Conservation (phyloP, 2,888 invertebrate species). For the Drosophila affinis region DNA sequence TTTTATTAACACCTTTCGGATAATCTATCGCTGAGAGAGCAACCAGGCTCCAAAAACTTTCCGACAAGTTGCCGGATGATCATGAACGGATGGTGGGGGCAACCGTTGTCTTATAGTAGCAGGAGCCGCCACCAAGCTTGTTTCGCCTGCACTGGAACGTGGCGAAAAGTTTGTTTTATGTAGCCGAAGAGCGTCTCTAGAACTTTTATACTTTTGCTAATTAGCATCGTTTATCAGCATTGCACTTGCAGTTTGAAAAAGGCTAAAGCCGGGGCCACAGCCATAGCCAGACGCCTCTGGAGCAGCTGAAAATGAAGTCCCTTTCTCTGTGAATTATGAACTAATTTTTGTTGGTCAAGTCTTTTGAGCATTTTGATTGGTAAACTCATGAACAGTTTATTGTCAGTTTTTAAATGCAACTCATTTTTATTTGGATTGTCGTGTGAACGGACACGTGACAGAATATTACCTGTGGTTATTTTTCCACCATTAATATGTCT, state of each 20-base stretch:
- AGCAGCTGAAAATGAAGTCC: too few relatives aligned
- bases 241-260: constrained; percentile 22
- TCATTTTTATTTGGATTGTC: too few relatives aligned
- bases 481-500: neutral
- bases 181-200: constrained; percentile 1
- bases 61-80: constrained; percentile 36
- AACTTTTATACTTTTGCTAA: constrained; percentile 49
- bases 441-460: constrained; percentile 5
- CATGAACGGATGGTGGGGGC: constrained; percentile 28
- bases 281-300: neutral
- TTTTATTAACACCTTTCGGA: constrained; percentile 43
- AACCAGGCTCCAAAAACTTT: constrained; percentile 14
- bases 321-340: constrained; percentile 12
- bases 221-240: constrained; percentile 47
- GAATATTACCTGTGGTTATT: constrained; percentile 11
- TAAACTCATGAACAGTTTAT: neutral
- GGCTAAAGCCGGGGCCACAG: neutral
- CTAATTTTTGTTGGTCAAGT: constrained; percentile 18
- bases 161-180: constrained; percentile 5
- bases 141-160: constrained; percentile 31
- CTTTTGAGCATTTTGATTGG: constrained; percentile 24
- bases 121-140: constrained; percentile 18
- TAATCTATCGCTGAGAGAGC: constrained; percentile 34
- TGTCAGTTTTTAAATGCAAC: too few relatives aligned
- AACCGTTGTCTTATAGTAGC: constrained; percentile 13